A percentile compares a stretch with the other conserved stretches of the same genome.
Evolutionary conservation across 2,797 vertebrate genomes (phyloP).

Genomic region (Valencia hispanica): DNA sequence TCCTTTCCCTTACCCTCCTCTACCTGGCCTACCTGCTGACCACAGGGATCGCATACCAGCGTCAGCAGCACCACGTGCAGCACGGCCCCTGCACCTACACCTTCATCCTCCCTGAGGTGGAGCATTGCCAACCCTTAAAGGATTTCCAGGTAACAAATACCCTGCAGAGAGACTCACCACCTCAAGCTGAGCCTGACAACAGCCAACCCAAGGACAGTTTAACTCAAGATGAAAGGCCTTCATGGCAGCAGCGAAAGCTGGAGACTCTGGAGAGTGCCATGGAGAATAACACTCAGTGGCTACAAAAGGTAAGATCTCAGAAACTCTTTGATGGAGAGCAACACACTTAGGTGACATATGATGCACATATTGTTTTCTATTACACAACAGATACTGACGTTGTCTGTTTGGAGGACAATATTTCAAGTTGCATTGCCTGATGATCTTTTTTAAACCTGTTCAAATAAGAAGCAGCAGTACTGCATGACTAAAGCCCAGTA

Average conservation of each 20-base stretch:
- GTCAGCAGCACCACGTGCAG: slow-evolving; percentile 81
- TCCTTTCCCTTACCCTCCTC: slow-evolving; percentile 58
- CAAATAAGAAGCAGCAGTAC: background rate
- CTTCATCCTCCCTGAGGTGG: slow-evolving; percentile 85
- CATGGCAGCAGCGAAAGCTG: slow-evolving; percentile 80
- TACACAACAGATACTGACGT: background rate
- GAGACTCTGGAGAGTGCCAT: slow-evolving; percentile 81
- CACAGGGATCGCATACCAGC: slow-evolving; percentile 60
- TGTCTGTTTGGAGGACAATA: background rate
- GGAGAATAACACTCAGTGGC: slow-evolving; percentile 88
- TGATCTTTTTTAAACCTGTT: background rate
- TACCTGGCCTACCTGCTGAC: slow-evolving; percentile 71
- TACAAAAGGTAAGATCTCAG: slow-evolving; percentile 81
- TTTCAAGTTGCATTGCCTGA: background rate
- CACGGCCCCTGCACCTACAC: slow-evolving; percentile 86
- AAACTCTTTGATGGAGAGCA: background rate
- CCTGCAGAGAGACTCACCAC: slow-evolving; percentile 83
- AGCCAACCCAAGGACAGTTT: slow-evolving; percentile 43
- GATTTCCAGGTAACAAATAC: slow-evolving; percentile 82
- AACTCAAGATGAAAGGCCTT: slow-evolving; percentile 63
- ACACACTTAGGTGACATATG: background rate
- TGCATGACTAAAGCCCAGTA: background rate
- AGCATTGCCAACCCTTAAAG: slow-evolving; percentile 73
- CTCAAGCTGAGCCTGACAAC: slow-evolving; percentile 29
- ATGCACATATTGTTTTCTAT: background rate